These are phyloP conservation scores for Chanos chanos DNA, from an alignment of 2,797 vertebrate genomes.

Conservation along the genomic window DNA sequence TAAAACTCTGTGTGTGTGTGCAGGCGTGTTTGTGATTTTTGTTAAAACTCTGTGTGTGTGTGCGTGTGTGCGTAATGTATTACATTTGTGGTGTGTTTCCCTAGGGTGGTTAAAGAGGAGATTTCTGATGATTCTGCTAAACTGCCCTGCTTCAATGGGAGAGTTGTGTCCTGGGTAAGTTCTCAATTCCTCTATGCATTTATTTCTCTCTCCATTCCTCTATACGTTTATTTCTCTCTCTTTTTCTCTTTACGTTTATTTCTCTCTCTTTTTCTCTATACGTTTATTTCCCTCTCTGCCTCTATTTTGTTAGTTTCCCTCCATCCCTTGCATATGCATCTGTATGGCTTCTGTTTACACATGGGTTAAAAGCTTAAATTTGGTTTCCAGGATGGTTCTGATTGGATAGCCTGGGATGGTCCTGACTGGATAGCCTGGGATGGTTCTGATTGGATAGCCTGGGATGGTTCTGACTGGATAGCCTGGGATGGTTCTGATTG, in stretches of 20 bases:
- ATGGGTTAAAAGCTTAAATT: too few species aligned
- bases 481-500: too few species aligned
- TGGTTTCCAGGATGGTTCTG: too few species aligned
- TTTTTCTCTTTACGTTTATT: background rate
- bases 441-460: too few species aligned
- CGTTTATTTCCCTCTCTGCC: too few species aligned
- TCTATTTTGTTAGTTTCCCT: too few species aligned
- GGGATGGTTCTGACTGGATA: too few species aligned
- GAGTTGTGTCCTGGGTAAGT: background rate
- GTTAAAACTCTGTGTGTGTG: background rate
- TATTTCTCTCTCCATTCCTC: background rate
- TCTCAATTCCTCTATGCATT: background rate
- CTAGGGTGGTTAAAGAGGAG: conserved; percentile 21
- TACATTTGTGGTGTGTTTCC: background rate
- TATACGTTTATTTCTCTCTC: background rate
- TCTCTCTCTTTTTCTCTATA: background rate
- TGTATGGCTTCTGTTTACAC: too few species aligned
- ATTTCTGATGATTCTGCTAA: conserved; percentile 12
- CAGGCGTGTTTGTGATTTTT: background rate
- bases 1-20: background rate
- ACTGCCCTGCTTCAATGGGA: conserved; percentile 5
- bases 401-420: too few species aligned
- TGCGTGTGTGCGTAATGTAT: background rate
- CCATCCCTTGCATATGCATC: too few species aligned
- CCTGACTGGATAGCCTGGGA: too few species aligned